Evolutionary conservation across 2,888 invertebrate species (phyloP), one percentile per base, ranked within the genome.

Genomic region (Luperina testacea): DNA sequence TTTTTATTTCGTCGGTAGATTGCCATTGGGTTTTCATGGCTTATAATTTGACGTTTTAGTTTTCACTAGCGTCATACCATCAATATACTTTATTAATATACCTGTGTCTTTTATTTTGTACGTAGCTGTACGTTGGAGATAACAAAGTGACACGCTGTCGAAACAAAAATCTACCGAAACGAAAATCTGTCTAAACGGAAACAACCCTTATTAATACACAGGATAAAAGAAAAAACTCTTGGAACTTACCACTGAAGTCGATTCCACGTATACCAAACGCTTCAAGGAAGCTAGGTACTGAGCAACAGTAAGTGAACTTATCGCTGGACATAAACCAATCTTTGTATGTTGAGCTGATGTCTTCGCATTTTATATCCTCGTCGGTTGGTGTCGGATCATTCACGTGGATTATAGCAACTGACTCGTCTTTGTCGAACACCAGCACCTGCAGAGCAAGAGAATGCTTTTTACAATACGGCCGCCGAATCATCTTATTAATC

Each of bases 271-370:
- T 45, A 45, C n/a, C 45, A 68, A 68, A 68, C n/a, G 67, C 67
- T 68, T 68, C 17, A n/a, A 45, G 17, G 69, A 89, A 88, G 15
- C 84, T 83, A 6, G 74, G 27, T 7, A 88, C 24, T 0, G 74
- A 53, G 48, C 89, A 89, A 64, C 85, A 88, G 74, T 89, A 89
- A 13, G 82, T 85, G 38, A 82, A 78, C 1, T 78, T 38, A 48
- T 82, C 76, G 5, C 24, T 64, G 7, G 53, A 5, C 5, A 27
- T 24, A 27, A 83, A 42, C 87, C 87, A 87, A 9, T 59, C n/a
- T 15, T 59, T 51, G 3, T 38, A 20, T 11, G 6, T 20, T n/a
- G 32, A n/a, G 17, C 83, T 74, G 42, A 42, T 67, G 48, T 81
- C 81, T 48, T 76, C 32, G 61, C 89, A 89, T 61, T 86, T 67